phyloP scores from a whole-genome alignment of 2,888 invertebrate genomes.

The Petrophora chlorosata region DNA sequence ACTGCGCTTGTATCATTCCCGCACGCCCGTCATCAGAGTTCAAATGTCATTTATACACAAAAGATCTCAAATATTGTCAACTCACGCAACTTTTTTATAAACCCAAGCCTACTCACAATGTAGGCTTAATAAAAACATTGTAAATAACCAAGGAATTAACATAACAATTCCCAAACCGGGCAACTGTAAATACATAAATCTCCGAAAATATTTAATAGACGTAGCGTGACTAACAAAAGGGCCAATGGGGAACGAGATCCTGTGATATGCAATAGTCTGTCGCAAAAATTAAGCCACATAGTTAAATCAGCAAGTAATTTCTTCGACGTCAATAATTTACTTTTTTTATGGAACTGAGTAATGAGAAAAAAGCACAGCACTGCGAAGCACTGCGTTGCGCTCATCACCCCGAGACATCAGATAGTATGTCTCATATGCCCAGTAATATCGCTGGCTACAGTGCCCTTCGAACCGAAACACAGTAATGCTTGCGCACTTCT shows the following conservation, averaged over 20 bases:
- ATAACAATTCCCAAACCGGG: constrained; percentile 53
- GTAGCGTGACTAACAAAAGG: constrained; percentile 53
- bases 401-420: no score
- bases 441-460: no score
- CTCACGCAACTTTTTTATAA: background rate
- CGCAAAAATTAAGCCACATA: constrained; percentile 4
- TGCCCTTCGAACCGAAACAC: no score
- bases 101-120: constrained; percentile 1
- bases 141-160: constrained; percentile 32
- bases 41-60: background rate
- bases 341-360: no score
- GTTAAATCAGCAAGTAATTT: background rate
- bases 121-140: constrained; percentile 12
- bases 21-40: no score
- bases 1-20: no score
- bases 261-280: constrained; percentile 1
- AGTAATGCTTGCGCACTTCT: no score
- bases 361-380: no score
- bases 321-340: no score
- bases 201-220: constrained; percentile 42
- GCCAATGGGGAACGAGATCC: constrained; percentile 3
- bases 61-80: background rate
- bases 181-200: constrained; percentile 69
- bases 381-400: no score
- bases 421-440: no score